Base-by-base conservation (phyloP, 2,797 vertebrate species). In the Gymnothorax javanicus region DNA sequence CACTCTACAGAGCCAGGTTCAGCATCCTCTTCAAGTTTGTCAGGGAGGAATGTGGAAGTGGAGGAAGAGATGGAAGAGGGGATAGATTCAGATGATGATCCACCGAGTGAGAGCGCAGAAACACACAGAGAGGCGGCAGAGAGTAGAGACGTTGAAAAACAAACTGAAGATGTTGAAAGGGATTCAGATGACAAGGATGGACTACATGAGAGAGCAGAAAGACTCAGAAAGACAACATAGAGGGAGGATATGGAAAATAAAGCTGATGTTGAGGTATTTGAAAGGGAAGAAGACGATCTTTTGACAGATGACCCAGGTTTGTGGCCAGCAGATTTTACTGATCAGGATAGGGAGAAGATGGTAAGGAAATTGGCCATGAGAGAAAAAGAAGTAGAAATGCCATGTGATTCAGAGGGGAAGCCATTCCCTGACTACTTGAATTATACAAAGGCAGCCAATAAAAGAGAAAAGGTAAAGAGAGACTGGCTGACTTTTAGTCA, bases 401-500 rank as follows among this genome's bases (percentile, higher is more conserved):
- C 85, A 84, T 81, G 87, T 12, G 87, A 88, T 88, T 86, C 85
- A 60, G 85, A 86, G 52, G 84, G 79, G 86, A 87, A 87, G 57
- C 81, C 59, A 86, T 88, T 89, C 82, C 82, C 69, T 77, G 87
- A 88, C 13, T 86, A 88, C 71, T 64, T 87, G n/a, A 20, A 82
- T 50, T 88, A 88, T n/a, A 86, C 17, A n/a, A 89, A 89, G 58
- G 69, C 87, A 89, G 85, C 69, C 50, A 84, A 88, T 86, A 67
- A 84, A 43, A 86, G 84, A 20, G 43, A 81, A 84, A 86, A 87
- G 62, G 75, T 89, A 83, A 85, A 88, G 43, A 89, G 87, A 77
- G 87, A 88, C 79, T 89, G 87, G 88, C 27, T 89, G 43, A 89
- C 62, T 82, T 43, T 89, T 20, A 86, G 89, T 60, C 73, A 89